These are phyloP conservation scores for Progne subis DNA, from an alignment of 2,113 vertebrate genomes.

Conservation along the genomic window DNA sequence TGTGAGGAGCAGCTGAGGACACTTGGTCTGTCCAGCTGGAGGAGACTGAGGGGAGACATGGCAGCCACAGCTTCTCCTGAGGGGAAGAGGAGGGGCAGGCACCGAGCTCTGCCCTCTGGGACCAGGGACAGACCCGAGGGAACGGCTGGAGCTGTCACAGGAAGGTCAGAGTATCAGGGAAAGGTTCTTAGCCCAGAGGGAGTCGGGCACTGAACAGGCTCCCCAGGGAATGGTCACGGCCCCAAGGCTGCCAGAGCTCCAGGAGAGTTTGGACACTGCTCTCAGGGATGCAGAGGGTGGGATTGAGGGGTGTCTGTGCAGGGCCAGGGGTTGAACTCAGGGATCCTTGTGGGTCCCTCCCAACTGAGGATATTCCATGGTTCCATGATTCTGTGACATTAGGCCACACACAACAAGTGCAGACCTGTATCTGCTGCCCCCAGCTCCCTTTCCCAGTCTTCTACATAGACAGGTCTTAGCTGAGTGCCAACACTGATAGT, in stretches of 20 bases:
- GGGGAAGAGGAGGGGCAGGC: not conserved
- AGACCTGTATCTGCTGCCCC: not conserved
- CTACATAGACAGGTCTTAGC: not conserved
- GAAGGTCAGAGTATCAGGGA: not conserved
- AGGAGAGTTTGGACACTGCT: fast-evolving
- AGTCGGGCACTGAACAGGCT: not conserved
- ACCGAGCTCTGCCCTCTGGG: not conserved
- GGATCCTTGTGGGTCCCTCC: not conserved
- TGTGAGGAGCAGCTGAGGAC: not conserved
- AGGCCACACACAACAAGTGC: not conserved
- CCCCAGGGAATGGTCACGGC: not conserved
- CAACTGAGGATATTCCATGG: not conserved
- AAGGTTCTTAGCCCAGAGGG: not conserved
- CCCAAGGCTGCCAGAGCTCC: not conserved
- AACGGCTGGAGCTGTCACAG: not conserved
- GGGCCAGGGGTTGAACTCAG: fast-evolving
- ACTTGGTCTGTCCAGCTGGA: not conserved
- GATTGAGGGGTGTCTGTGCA: not conserved
- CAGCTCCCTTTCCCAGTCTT: not conserved
- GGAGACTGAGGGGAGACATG: not conserved
- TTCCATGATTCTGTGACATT: not conserved
- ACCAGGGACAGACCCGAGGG: not conserved
- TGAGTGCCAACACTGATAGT: not conserved
- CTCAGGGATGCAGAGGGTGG: not conserved
- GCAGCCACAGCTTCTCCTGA: not conserved